Percentiles rank a stretch among this genome's conserved stretches.
These are phyloP conservation scores for Musca domestica DNA, from an alignment of 1,140 invertebrate species.

Conservation along the genomic window DNA sequence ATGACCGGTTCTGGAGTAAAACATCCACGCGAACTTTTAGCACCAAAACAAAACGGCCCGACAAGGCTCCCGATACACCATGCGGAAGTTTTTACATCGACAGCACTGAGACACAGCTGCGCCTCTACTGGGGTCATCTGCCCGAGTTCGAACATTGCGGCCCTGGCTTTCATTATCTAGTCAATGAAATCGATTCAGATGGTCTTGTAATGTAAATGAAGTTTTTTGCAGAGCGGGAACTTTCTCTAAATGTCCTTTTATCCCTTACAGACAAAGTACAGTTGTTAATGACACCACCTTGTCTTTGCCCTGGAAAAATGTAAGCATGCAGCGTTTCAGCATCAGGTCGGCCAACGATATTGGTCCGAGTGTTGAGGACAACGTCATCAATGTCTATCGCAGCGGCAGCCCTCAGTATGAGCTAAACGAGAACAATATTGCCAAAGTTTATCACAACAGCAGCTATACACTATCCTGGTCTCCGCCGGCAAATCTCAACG, in stretches of 20 bases:
- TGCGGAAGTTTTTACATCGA: slow-evolving; percentile 27
- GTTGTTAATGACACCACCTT: slow-evolving; percentile 5
- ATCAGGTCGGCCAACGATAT: slow-evolving; percentile 39
- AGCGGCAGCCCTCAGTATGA: neutral
- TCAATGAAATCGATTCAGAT: slow-evolving; percentile 5
- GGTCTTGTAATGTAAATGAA: slow-evolving; percentile 21
- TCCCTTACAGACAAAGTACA: neutral
- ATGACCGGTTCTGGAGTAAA: slow-evolving; percentile 21
- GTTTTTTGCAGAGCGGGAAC: no score
- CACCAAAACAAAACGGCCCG: slow-evolving; percentile 4
- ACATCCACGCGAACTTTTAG: neutral
- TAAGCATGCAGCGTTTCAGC: slow-evolving; percentile 30
- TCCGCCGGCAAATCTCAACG: slow-evolving; percentile 28
- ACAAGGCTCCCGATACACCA: slow-evolving; percentile 18
- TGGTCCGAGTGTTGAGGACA: slow-evolving; percentile 33
- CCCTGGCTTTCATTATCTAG: slow-evolving; percentile 11
- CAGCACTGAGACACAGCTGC: neutral
- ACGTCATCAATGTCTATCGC: slow-evolving; percentile 32
- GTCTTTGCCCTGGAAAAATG: slow-evolving; percentile 1
- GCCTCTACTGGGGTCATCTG: slow-evolving; percentile 24
- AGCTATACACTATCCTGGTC: slow-evolving; percentile 42
- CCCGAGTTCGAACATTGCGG: slow-evolving; percentile 21
- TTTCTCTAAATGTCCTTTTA: neutral
- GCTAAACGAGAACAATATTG: slow-evolving; percentile 30
- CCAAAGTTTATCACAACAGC: slow-evolving; percentile 34